A percentile compares a stretch with the other conserved stretches of the same genome.
These are phyloP conservation scores for Pomacea canaliculata DNA, from an alignment of 2,888 invertebrate species.

Conservation along the genomic window DNA sequence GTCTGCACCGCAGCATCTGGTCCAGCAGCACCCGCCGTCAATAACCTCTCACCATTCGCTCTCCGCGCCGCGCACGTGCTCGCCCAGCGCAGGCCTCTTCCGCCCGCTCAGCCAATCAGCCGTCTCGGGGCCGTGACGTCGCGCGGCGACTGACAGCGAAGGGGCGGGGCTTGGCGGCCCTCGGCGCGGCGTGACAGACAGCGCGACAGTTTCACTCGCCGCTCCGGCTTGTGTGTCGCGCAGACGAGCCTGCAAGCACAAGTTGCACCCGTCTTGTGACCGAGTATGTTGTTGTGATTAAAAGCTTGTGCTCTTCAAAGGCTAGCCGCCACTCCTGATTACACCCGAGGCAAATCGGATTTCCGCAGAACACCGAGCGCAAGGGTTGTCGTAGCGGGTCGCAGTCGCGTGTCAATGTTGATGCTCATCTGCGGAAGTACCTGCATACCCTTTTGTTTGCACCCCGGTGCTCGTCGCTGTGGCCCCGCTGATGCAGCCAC, in stretches of 20 bases:
- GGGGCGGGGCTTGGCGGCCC: not conserved
- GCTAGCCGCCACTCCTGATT: not conserved
- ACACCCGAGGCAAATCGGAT: not conserved
- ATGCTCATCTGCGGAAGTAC: constrained; percentile 4
- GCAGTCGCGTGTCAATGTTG: constrained; percentile 15
- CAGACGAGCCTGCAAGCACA: not conserved
- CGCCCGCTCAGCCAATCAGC: constrained; percentile 21
- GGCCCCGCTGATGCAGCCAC: too few species aligned
- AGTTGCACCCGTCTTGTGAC: not conserved
- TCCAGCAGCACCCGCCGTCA: not conserved
- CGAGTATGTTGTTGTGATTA: constrained; percentile 21
- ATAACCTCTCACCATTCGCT: not conserved
- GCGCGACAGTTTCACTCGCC: not conserved
- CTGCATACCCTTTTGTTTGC: not conserved
- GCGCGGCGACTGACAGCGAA: constrained; percentile 11
- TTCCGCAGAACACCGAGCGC: not conserved
- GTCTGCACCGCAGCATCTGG: constrained; percentile 16
- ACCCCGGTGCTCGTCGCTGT: too few species aligned
- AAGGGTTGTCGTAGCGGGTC: not conserved
- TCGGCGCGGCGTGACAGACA: not conserved
- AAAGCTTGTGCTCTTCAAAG: constrained; percentile 14
- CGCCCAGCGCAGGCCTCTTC: constrained; percentile 11
- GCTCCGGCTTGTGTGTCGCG: not conserved
- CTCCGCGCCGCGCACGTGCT: constrained; percentile 1
- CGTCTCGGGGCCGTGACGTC: constrained; percentile 1